Base-by-base conservation (phyloP, 1,140 invertebrate genomes). In the Calosoma granatense region DNA sequence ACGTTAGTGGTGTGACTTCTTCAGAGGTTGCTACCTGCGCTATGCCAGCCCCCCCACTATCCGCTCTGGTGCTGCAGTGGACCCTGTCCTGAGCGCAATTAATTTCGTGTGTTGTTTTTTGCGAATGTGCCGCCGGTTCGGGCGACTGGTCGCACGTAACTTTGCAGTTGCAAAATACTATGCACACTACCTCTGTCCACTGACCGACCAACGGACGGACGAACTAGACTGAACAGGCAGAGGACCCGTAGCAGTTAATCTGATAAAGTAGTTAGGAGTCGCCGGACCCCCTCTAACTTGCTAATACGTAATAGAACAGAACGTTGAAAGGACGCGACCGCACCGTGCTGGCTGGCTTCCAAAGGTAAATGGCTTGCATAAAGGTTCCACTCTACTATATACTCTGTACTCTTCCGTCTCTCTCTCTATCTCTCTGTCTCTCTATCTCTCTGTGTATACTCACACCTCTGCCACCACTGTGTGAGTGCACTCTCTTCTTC, bases 221-320 rank as follows among this genome's bases (percentile, higher is more conserved):
- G 26, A 36, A 36, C n/a, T n/a, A n/a, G n/a, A n/a, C n/a, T n/a
- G n/a, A n/a, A n/a, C n/a, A n/a, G n/a, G n/a, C n/a, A n/a, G n/a
- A n/a, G n/a, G n/a, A n/a, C n/a, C n/a, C n/a, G n/a, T n/a, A n/a
- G 17, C 41, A 47, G 6, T 47, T 47, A 47, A 47, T 47, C 41
- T 47, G 41, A 47, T 47, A 47, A 47, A 47, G 41, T 47, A 47
- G 41, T 47, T 47, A 47, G 41, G n/a, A 47, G 41, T 47, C 41
- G 41, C 41, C 41, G 17, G 17, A 4, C 9, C 41, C 6, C 14
- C 17, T 17, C 41, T 47, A 47, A 47, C 41, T 47, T 47, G 41
- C 41, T 47, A 47, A 47, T 47, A 47, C 41, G 41, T 36, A n/a
- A 36, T 9, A 36, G 26, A n/a, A 36, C 26, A n/a, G n/a, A n/a